A percentile compares a stretch with the other conserved stretches of the same genome.
Evolutionary conservation across 2,797 vertebrate genomes (phyloP).

Genomic region (Peromyscus attwateri): DNA sequence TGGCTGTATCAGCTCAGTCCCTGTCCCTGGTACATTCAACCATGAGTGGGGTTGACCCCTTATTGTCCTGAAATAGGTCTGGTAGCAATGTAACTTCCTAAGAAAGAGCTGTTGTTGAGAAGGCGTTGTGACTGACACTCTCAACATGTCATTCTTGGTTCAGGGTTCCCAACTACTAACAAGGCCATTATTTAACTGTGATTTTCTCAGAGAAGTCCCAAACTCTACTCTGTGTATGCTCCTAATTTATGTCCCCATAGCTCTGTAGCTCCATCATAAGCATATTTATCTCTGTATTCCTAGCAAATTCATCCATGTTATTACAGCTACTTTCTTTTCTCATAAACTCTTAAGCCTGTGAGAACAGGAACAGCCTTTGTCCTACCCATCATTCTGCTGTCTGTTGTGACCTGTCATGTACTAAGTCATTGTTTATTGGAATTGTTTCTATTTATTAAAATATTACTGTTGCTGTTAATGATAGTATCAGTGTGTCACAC

Average conservation of each 20-base stretch:
- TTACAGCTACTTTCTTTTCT: not conserved
- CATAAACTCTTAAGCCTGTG: not conserved
- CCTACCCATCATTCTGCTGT: not conserved
- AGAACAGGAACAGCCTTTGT: constrained; percentile 17
- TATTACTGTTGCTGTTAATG: not conserved
- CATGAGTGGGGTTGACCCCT: not conserved
- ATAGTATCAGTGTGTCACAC: not conserved
- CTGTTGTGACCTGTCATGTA: not conserved
- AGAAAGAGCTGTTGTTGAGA: not conserved
- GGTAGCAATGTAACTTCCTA: not conserved
- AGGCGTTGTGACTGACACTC: not conserved
- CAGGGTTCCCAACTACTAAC: not conserved
- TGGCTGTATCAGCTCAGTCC: not conserved
- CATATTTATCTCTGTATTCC: not conserved
- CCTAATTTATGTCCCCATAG: not conserved
- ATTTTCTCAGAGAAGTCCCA: not conserved
- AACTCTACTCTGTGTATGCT: not conserved
- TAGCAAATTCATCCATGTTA: not conserved
- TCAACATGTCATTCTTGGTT: not conserved
- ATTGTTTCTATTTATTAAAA: constrained; percentile 10
- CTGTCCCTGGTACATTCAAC: not conserved
- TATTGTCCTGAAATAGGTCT: constrained; percentile 2
- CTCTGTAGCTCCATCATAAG: not conserved
- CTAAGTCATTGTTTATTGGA: constrained; percentile 15
- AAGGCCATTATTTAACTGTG: constrained; percentile 38